phyloP scores from a whole-genome alignment of 2,113 vertebrate genomes.

The Tetrax tetrax region DNA sequence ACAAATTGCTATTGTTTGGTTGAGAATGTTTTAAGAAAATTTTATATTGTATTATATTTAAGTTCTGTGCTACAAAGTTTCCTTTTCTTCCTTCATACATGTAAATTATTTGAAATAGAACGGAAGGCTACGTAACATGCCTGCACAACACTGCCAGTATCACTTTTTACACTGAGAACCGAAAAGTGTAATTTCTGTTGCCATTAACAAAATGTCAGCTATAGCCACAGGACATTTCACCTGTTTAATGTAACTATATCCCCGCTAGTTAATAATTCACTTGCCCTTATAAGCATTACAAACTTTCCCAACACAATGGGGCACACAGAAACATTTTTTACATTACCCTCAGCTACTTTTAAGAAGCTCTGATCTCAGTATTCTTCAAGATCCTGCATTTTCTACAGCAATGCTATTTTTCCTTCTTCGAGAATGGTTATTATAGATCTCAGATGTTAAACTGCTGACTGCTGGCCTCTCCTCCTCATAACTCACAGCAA shows the following conservation, averaged over 20 bases:
- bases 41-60: rapidly evolving
- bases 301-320: not conserved
- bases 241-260: not conserved
- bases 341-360: not conserved
- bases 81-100: not conserved
- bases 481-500: not conserved
- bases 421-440: not conserved
- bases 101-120: not conserved
- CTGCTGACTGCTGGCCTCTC: not conserved
- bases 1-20: not conserved
- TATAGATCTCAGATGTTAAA: not conserved
- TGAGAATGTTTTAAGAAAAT: not conserved
- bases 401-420: not conserved
- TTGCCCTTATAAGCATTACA: not conserved
- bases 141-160: not conserved
- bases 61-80: not conserved
- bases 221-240: not conserved
- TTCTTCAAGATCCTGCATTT: not conserved
- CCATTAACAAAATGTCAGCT: not conserved
- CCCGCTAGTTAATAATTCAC: slow-evolving; percentile 26
- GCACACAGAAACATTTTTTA: not conserved
- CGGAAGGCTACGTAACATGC: rapidly evolving
- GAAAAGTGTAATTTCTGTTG: not conserved
- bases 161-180: not conserved
- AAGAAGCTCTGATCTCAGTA: not conserved